These are phyloP conservation scores for Pluvianellus socialis DNA, from an alignment of 2,113 vertebrate species.

Conservation along the genomic window DNA sequence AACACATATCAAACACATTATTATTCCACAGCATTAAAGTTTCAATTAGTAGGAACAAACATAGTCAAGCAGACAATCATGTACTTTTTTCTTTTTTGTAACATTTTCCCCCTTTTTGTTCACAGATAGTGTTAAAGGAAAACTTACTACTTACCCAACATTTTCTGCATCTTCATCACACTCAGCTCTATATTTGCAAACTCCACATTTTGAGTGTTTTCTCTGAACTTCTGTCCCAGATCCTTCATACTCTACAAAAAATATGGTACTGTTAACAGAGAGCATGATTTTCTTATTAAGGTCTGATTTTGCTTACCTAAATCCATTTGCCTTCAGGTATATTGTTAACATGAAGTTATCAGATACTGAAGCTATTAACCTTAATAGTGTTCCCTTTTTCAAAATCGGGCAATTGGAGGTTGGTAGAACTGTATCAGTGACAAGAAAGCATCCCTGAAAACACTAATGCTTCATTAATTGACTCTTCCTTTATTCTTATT, in stretches of 20 bases:
- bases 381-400: neutral
- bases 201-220: slow-evolving; percentile 92
- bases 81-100: neutral
- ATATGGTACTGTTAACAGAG: slow-evolving; percentile 31
- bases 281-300: neutral
- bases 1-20: neutral
- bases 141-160: slow-evolving; percentile 83
- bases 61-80: neutral
- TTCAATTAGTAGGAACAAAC: neutral
- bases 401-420: neutral
- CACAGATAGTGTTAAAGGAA: neutral
- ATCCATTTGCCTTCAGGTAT: neutral
- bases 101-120: neutral
- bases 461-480: neutral
- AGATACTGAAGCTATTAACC: neutral
- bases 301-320: slow-evolving; percentile 16
- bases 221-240: slow-evolving; percentile 87
- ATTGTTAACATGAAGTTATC: neutral
- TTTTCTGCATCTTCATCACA: slow-evolving; percentile 96
- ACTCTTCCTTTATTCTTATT: neutral
- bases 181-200: slow-evolving; percentile 94
- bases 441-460: neutral
- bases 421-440: neutral
- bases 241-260: slow-evolving; percentile 86
- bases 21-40: neutral